phyloP scores from a whole-genome alignment of 2,113 vertebrate genomes.

The Fukomys damarensis region DNA sequence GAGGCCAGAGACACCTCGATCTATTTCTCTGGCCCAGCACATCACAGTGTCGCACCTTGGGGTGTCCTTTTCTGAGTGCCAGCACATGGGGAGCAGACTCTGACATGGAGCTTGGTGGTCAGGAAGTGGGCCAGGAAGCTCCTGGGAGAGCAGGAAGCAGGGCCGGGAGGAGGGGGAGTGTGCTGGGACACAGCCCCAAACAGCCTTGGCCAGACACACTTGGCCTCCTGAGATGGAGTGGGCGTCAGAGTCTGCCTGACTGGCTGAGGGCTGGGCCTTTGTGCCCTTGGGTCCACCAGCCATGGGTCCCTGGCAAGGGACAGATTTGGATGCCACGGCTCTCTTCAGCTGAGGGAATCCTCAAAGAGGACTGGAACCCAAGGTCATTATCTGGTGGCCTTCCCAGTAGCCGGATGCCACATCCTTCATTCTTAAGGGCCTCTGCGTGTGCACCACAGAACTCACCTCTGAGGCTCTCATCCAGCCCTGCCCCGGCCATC shows the following conservation, averaged over 20 bases:
- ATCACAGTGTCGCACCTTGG: not conserved
- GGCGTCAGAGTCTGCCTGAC: not conserved
- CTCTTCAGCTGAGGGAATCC: not conserved
- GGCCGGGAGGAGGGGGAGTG: not conserved
- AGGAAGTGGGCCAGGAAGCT: not conserved
- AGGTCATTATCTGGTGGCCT: not conserved
- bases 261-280: not conserved
- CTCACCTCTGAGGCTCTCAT: not conserved
- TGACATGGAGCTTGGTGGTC: accelerated
- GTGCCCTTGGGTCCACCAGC: accelerated
- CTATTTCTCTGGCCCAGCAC: no score
- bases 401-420: not conserved
- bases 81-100: no score
- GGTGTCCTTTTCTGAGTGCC: not conserved
- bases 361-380: not conserved
- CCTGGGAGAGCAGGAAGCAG: not conserved
- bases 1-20: not conserved
- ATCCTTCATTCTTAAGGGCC: not conserved
- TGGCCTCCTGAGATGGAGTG: not conserved
- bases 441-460: accelerated
- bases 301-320: not conserved
- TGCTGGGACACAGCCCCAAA: not conserved
- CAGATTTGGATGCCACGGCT: not conserved
- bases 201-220: not conserved
- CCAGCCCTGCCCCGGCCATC: not conserved